phyloP scores from a whole-genome alignment of 2,797 vertebrate genomes.

The Chelonia mydas region DNA sequence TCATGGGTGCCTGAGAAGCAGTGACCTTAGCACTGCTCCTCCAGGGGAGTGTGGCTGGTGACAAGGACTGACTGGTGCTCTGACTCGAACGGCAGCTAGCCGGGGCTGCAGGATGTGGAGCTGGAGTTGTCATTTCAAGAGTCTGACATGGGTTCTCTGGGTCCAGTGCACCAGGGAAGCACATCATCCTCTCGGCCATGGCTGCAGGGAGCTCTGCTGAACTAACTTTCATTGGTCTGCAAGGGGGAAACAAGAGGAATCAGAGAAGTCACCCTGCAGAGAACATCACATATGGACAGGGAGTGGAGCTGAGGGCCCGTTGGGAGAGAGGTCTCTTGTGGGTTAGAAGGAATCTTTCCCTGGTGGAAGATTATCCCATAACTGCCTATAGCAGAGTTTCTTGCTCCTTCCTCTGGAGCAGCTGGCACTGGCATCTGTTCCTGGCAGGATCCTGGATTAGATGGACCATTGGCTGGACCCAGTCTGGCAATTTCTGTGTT shows the following conservation, averaged over 20 bases:
- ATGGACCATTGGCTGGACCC: background rate
- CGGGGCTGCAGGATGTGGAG: background rate
- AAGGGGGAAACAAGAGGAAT: background rate
- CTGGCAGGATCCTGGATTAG: background rate
- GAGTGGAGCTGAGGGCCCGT: background rate
- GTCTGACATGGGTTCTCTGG: slow-evolving; percentile 50
- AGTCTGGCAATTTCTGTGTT: background rate
- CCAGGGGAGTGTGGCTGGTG: background rate
- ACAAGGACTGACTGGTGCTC: background rate
- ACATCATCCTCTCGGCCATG: background rate
- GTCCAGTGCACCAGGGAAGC: background rate
- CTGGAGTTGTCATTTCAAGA: background rate
- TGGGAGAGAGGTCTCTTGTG: background rate
- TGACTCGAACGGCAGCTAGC: background rate
- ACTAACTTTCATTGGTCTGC: background rate
- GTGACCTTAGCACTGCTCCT: background rate
- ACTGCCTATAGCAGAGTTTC: background rate
- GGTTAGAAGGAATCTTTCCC: background rate
- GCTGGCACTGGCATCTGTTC: background rate
- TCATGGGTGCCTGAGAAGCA: background rate
- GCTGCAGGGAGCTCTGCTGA: background rate
- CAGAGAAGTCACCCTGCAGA: background rate
- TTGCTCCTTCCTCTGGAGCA: background rate
- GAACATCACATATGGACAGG: background rate
- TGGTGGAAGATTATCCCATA: background rate